Conservation (phyloP, 2,113 vertebrate genomes). For the Ursus arctos region DNA sequence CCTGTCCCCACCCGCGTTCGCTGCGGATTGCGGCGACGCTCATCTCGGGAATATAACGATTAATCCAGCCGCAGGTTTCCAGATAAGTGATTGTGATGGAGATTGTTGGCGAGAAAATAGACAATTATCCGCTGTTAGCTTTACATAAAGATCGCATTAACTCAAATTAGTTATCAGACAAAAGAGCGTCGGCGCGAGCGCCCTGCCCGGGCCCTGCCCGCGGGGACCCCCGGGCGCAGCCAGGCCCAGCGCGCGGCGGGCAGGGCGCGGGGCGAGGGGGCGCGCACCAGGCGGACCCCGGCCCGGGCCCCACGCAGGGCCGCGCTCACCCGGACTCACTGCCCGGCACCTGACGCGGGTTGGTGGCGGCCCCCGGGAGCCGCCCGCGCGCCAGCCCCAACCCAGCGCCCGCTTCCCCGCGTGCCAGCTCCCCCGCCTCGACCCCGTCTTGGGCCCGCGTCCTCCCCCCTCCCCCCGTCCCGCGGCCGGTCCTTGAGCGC, state of each 20-base stretch:
- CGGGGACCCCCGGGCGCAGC: constrained; percentile 24
- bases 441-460: too few species aligned
- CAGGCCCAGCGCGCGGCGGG: neutral
- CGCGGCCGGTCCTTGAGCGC: constrained; percentile 82
- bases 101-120: constrained; percentile 93
- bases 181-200: constrained; percentile 87
- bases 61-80: constrained; percentile 93
- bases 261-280: neutral
- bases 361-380: rapidly evolving
- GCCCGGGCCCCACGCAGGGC: neutral
- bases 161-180: constrained; percentile 94
- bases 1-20: constrained; percentile 83
- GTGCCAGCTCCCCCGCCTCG: neutral
- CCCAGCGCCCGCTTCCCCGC: too few species aligned
- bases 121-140: constrained; percentile 95
- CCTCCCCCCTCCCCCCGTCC: neutral
- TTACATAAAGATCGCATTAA: constrained; percentile 94
- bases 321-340: neutral
- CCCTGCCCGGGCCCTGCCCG: constrained; percentile 83
- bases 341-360: neutral
- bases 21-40: constrained; percentile 85
- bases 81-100: constrained; percentile 93
- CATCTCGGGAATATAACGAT: constrained; percentile 90
- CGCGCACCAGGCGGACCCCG: neutral
- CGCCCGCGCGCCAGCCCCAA: too few species aligned